Evolutionary conservation across 1,140 invertebrate genomes (phyloP).

Genomic region (Eumaeus atala): DNA sequence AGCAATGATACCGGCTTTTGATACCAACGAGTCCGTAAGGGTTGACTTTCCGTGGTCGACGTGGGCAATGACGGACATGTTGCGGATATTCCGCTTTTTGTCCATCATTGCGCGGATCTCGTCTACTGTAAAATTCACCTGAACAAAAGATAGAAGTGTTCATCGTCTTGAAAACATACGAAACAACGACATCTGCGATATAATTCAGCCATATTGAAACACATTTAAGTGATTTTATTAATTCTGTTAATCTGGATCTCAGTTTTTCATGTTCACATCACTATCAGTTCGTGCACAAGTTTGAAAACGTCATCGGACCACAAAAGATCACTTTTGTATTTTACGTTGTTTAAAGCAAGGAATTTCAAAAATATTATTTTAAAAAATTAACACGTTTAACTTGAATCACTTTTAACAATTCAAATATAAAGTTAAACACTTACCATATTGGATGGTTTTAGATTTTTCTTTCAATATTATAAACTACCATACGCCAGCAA

Average conservation of each 20-base stretch:
- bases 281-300: constrained; percentile 43
- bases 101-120: constrained; percentile 99
- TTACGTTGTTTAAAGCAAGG: constrained; percentile 31
- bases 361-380: constrained; percentile 50
- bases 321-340: constrained; percentile 48
- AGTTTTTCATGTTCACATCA: constrained; percentile 29
- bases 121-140: constrained; percentile 99
- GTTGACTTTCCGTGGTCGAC: constrained; percentile 99
- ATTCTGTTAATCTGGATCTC: too few relatives aligned
- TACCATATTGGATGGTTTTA: constrained; percentile 91
- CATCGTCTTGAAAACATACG: constrained; percentile 48
- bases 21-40: constrained; percentile 98
- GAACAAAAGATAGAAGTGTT: constrained; percentile 63
- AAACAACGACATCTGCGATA: constrained; percentile 24
- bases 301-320: constrained; percentile 62
- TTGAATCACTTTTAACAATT: constrained; percentile 39
- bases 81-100: constrained; percentile 99
- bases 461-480: constrained; percentile 81
- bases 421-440: constrained; percentile 67
- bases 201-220: neutral
- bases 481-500: constrained; percentile 87
- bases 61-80: constrained; percentile 99
- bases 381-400: constrained; percentile 34
- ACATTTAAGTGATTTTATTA: constrained; percentile 1
- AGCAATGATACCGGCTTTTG: constrained; percentile 99